Evolutionary conservation across 2,797 vertebrate species (phyloP), one percentile per base, ranked within the genome.

Genomic region (Gymnoscopelus microlampas): DNA sequence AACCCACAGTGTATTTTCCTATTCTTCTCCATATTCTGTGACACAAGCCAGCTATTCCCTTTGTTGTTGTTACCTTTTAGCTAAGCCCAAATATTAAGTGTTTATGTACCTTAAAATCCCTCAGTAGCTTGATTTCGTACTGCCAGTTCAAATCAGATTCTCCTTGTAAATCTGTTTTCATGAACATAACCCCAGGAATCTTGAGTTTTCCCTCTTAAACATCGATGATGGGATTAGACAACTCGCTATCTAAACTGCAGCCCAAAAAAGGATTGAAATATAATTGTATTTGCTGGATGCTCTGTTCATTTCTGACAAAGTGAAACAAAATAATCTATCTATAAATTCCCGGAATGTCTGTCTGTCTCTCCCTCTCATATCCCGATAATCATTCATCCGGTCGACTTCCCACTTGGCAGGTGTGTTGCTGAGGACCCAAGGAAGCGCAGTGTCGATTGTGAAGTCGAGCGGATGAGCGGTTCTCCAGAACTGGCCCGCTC

Each of bases 11-110:
- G 60, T 10, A 35, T 73, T 3, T 64, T 12, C 60, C 64, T 56
- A 47, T 56, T 63, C 19, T 49, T 75, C 48, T 44, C 51, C 47
- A 32, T 53, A 71, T 74, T 66, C 47, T 62, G 59, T 77, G 63
- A 74, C 69, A 61, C 56, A 56, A 51, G 59, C 70, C 61, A 68
- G 53, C 63, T 24, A 44, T 35, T 39, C 53, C 57, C 50, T 2
- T 3, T 24, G 58, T 44, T 39, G 24, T 63, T 71, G 35, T 74
- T 10, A 1, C 39, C 54, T 64, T 73, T 68, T 5, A 54, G 23
- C 55, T 57, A 32, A 32, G 24, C 55, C 12, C 19, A 32, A 57
- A 12, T 51, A 58, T 4, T 48, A 15, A 13, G 49, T 53, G 13
- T 47, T 15, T 4, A 35, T 15, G 32, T 54, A 2, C 1, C 64